Base-by-base conservation (phyloP, 2,888 invertebrate genomes). In the Marronus borbonicus region DNA sequence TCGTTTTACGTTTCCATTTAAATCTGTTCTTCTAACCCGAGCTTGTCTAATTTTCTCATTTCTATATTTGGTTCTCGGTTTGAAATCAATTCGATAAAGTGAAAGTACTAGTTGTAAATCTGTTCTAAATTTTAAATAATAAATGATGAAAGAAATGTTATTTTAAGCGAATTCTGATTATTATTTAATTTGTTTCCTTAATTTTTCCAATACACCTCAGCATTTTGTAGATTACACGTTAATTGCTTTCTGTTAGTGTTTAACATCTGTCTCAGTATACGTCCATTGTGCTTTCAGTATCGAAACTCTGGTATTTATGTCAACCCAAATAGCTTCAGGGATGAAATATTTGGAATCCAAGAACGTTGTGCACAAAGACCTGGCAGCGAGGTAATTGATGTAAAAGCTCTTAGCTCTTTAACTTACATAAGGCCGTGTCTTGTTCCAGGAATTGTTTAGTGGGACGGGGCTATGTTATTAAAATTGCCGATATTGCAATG, bases 291-390 rank as follows among this genome's bases (percentile, higher is more conserved):
- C 20, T 83, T 83, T 14, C 88, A 94, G 94, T 87, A 92, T 92
- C 86, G 93, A 92, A 81, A 92, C 92, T 85, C 89, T 94, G 82
- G 90, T 94, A 81, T 93, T 92, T 88, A 93, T 94, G 91, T 93
- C 93, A 74, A 91, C 92, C 76, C 94, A 95, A 88, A 92, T 95
- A 85, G 93, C 95, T 62, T 94, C 94, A 10, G 95, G 94, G 62
- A 94, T 95, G 94, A 93, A 93, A 86, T 95, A 94, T 87, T 90
- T 95, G 84, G 95, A 96, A 89, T 92, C 93, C 24, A 92, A 93
- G 86, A 93, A 94, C 88, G 92, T 95, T 85, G 94, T 94, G 62
- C 95, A 95, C 88, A 92, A 95, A 84, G 95, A 95, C 88, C 89
- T 95, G 83, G 95, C 95, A 58, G 93, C 94, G 20, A 90, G 91